These are phyloP conservation scores for Sepioteuthis lessoniana DNA, from an alignment of 2,888 invertebrate genomes.

Conservation along the genomic window DNA sequence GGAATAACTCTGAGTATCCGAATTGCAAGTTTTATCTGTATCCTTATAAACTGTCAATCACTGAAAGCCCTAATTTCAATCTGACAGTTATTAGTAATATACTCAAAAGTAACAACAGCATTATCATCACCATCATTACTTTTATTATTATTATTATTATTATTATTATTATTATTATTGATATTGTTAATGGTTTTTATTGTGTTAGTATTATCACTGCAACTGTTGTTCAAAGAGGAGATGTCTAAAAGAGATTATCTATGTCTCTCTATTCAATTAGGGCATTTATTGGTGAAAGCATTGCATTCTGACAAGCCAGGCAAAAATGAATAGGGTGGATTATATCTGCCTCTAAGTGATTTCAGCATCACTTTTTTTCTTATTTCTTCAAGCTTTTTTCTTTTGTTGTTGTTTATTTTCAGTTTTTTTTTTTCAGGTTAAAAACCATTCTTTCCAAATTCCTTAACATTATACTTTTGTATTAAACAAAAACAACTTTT, in stretches of 20 bases:
- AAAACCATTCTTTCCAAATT: no score
- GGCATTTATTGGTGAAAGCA: neutral
- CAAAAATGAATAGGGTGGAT: no score
- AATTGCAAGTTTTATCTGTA: neutral
- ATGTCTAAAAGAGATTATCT: neutral
- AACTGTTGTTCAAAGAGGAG: neutral
- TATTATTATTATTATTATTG: neutral
- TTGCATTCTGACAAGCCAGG: neutral
- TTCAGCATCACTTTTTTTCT: no score
- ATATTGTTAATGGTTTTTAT: neutral
- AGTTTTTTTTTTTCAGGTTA: no score
- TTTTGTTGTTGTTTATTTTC: no score
- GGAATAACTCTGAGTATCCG: neutral
- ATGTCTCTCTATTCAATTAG: neutral
- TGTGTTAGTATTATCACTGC: neutral
- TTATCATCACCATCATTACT: neutral
- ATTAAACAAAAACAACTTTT: no score
- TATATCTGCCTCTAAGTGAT: no score
- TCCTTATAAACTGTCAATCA: neutral
- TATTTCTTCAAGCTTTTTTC: no score
- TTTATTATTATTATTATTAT: neutral
- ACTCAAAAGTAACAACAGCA: neutral
- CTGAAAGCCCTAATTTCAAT: neutral
- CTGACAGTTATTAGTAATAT: neutral
- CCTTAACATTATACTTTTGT: no score